These are phyloP conservation scores for Pipra filicauda DNA, from an alignment of 2,113 vertebrate genomes.

Conservation along the genomic window DNA sequence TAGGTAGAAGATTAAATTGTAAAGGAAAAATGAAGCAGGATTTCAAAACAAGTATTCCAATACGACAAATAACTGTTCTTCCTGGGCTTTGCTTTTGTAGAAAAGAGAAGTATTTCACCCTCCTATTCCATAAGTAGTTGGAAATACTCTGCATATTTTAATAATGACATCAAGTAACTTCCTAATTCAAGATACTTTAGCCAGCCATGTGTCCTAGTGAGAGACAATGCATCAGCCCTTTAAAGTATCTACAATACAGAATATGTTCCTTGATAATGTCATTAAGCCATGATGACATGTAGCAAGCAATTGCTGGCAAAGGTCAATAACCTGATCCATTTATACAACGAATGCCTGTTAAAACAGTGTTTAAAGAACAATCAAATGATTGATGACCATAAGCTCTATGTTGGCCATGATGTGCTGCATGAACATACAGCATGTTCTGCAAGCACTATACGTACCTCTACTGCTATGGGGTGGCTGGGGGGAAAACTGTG, in stretches of 20 bases:
- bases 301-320: constrained; percentile 67
- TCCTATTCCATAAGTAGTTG: constrained; percentile 12
- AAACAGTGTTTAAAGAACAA: constrained; percentile 66
- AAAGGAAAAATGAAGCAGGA: neutral
- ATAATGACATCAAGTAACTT: constrained; percentile 58
- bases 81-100: neutral
- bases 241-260: constrained; percentile 52
- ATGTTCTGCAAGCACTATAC: neutral
- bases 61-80: constrained; percentile 13
- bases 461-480: neutral
- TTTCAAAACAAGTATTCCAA: constrained; percentile 29
- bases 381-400: constrained; percentile 51
- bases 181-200: constrained; percentile 51
- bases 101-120: constrained; percentile 33
- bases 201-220: constrained; percentile 36
- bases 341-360: constrained; percentile 62
- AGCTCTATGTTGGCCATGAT: constrained; percentile 21
- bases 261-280: constrained; percentile 62
- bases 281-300: constrained; percentile 64
- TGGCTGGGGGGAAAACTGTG: neutral
- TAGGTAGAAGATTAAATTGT: constrained; percentile 2
- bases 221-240: constrained; percentile 44
- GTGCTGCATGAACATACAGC: neutral
- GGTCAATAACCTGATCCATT: constrained; percentile 69
- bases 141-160: constrained; percentile 51